Evolutionary conservation across 2,797 vertebrate species (phyloP), one percentile per base, ranked within the genome.

Genomic region (Phoeniculus purpureus): DNA sequence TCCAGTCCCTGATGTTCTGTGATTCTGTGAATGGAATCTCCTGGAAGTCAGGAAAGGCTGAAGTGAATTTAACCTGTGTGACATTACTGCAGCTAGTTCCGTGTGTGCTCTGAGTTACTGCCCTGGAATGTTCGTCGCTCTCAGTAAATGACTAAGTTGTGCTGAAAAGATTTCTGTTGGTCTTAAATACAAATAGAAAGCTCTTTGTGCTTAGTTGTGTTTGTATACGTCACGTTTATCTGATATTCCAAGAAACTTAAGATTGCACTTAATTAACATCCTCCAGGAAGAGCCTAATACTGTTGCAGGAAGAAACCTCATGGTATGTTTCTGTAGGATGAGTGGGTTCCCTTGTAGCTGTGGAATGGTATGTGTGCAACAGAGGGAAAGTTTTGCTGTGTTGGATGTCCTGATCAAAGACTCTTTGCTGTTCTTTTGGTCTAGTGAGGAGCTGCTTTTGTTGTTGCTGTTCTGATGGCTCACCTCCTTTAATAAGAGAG

Each of bases 361-460:
- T 25, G 65, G 47, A 81, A 13, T 75, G 37, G 26, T 17, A 2
- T 9, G 31, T 55, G 9, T 73, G 32, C 64, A 68, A 13, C 22
- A 22, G 65, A 68, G 74, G 50, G 65, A n/a, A 77, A 34, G 61
- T 26, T 52, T n/a, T 16, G 32, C 43, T 58, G 92, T 83, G 19
- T 79, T 85, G 1, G 61, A 6, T 88, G 82, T 87, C 47, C 54
- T 81, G 87, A 74, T 94, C 89, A 95, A 93, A 95, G 89, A 8
- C 29, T 67, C 45, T 34, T n/a, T 50, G 5, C 55, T 47, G 0
- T 75, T 73, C 40, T 91, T 89, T 67, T 81, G 51, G 68, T 94
- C 82, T 81, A 27, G 34, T 92, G 56, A 52, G 62, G 70, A 86
- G 62, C 64, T 67, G 83, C 73, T 94, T 89, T 89, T 92, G 67